Percentiles rank a stretch among this genome's conserved stretches.
Evolutionary conservation across 2,797 vertebrate genomes (phyloP).

Genomic region (Synaphobranchus kaupii): DNA sequence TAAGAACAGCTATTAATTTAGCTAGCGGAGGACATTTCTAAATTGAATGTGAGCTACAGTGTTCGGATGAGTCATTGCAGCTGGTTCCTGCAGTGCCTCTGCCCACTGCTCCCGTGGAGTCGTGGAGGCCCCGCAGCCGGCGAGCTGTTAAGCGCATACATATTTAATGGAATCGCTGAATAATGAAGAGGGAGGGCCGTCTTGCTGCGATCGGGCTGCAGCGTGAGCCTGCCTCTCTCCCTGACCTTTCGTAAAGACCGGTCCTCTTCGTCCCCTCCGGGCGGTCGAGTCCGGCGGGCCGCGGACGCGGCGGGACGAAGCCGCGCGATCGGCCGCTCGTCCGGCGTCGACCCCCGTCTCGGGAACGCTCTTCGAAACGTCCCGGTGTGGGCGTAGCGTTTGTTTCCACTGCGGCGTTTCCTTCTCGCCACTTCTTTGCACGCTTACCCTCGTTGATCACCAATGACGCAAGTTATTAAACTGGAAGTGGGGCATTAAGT

Average conservation of each 20-base stretch:
- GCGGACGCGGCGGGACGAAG: not conserved
- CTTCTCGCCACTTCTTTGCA: not conserved
- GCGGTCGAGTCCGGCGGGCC: not conserved
- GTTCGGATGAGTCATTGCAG: not conserved
- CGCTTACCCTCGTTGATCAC: not conserved
- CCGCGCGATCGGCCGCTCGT: not conserved
- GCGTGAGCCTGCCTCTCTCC: not conserved
- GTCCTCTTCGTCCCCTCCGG: not conserved
- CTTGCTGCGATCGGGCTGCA: slow-evolving; percentile 24
- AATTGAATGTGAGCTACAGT: not conserved
- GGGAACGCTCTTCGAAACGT: not conserved
- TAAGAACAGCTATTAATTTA: not conserved
- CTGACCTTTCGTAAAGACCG: slow-evolving; percentile 11
- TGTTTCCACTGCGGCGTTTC: not conserved
- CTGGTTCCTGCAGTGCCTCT: not conserved
- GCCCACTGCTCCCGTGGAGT: not conserved
- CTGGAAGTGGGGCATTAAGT: not conserved
- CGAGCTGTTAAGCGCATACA: slow-evolving; percentile 37
- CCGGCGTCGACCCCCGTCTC: not conserved
- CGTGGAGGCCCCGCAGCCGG: not conserved
- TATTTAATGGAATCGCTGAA: slow-evolving; percentile 42
- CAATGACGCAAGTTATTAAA: not conserved
- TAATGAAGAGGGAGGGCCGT: slow-evolving; percentile 37
- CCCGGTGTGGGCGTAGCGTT: not conserved
- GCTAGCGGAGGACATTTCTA: not conserved